Percentiles rank a stretch among this genome's conserved stretches.
phyloP scores from a whole-genome alignment of 2,888 invertebrate genomes.

The Lordiphosa fenestrarum region DNA sequence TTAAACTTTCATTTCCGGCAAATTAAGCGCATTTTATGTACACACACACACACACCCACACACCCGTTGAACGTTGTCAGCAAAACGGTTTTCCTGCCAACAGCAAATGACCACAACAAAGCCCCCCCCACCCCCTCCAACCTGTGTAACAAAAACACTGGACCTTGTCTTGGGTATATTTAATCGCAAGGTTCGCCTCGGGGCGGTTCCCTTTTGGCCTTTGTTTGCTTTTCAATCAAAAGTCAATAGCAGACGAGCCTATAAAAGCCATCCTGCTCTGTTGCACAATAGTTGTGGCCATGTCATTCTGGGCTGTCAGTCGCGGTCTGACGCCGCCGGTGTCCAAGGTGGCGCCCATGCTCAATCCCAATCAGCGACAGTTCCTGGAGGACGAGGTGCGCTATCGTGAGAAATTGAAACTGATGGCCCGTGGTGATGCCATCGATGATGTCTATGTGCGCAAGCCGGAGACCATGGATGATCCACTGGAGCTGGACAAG shows the following conservation, averaged over 20 bases:
- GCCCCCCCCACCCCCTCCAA: background rate
- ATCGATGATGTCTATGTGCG: slow-evolving; percentile 75
- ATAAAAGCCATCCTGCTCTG: no score
- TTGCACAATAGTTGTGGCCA: slow-evolving; percentile 23
- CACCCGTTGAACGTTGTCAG: slow-evolving; percentile 58
- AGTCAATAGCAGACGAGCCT: slow-evolving; percentile 57
- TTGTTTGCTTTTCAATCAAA: slow-evolving; percentile 71
- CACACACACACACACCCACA: slow-evolving; percentile 16
- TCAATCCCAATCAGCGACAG: slow-evolving; percentile 80
- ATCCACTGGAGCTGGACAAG: slow-evolving; percentile 83
- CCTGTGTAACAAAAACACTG: slow-evolving; percentile 8
- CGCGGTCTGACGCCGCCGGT: slow-evolving; percentile 59
- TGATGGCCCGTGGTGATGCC: slow-evolving; percentile 52
- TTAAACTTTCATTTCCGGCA: slow-evolving; percentile 75
- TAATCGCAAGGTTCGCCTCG: slow-evolving; percentile 54
- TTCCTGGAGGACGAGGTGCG: slow-evolving; percentile 79
- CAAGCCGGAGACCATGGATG: slow-evolving; percentile 79
- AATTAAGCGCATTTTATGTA: slow-evolving; percentile 72
- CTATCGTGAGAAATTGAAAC: slow-evolving; percentile 73
- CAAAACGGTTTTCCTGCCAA: slow-evolving; percentile 42
- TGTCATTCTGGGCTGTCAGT: slow-evolving; percentile 77
- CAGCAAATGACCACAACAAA: slow-evolving; percentile 59
- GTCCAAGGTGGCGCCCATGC: slow-evolving; percentile 71
- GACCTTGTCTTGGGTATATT: slow-evolving; percentile 40
- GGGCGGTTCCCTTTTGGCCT: slow-evolving; percentile 43